Evolutionary conservation across 92 coral and sea anemone species (phyloP), one percentile per base, ranked within the genome.

Genomic region (Virgularia gustaviana): DNA sequence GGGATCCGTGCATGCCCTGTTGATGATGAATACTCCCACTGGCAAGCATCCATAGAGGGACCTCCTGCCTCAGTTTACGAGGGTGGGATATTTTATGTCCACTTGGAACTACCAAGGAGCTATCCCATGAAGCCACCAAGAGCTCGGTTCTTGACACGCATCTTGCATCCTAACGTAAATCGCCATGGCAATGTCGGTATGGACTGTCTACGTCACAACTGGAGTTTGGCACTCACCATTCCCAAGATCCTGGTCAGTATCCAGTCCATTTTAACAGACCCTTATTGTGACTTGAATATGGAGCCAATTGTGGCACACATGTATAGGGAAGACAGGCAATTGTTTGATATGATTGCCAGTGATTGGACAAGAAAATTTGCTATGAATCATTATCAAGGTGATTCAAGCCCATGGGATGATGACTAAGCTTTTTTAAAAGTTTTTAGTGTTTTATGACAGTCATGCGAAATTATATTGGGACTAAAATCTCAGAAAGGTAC

Each of bases 41-140:
- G 91, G 91, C 91, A 87, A 70, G 91, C 88, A 0, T 83, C 88
- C 30, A 87, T 87, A 45, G 78, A 56, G 37, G 91, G 91, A 1
- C 91, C 91, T 7, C 80, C 91, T 23, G 83, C 79, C 30, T 72
- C 85, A 30, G 88, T 87, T 22, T 87, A 87, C 34, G 88, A 83
- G 64, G 85, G 66, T 16, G 91, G 91, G 57, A 49, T 83, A n/a
- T 87, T 83, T 39, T 87, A 83, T 44, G 82, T 87, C 13, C 88
- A 82, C 44, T 24, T 87, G 66, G 91, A 87, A 63, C 56, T 83
- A 11, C 88, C 88, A 0, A 76, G 81, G 65, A 68, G 85, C 53
- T 87, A 83, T 41, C 91, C 91, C 32, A 79, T 87, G 83, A 76
- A 76, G 52, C 91, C 91, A 16, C 91, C 91, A 47, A 58, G 70